Conservation (phyloP, 2,888 invertebrate species). For the Uloborus plumipes region DNA sequence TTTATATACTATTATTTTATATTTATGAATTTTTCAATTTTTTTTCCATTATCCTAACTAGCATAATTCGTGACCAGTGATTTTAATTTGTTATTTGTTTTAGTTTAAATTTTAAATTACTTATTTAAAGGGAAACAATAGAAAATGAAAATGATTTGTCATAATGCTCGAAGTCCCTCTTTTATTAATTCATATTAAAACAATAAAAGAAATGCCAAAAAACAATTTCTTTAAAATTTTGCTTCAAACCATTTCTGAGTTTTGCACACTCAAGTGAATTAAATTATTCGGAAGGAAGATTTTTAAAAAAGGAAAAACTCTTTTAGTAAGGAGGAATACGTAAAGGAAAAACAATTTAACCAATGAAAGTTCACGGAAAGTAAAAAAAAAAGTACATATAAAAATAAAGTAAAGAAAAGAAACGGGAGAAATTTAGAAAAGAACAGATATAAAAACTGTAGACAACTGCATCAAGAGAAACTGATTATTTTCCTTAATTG, state of each 20-base stretch:
- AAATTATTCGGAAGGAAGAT: conserved; percentile 26
- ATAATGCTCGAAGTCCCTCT: too few relatives aligned
- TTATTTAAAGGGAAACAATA: too few relatives aligned
- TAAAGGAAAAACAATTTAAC: conserved; percentile 55
- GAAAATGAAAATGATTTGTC: too few relatives aligned
- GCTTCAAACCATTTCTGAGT: not conserved
- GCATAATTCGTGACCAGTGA: too few relatives aligned
- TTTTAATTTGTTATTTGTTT: too few relatives aligned
- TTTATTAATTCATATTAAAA: too few relatives aligned
- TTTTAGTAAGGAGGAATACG: conserved; percentile 5
- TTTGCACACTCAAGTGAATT: conserved; percentile 25
- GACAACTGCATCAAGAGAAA: conserved; percentile 58
- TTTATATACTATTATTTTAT: too few relatives aligned
- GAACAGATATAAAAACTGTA: conserved; percentile 62
- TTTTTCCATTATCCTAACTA: too few relatives aligned
- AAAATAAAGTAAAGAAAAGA: conserved; percentile 19
- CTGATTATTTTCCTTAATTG: conserved; percentile 65
- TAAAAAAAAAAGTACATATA: conserved; percentile 3
- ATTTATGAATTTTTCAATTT: too few relatives aligned
- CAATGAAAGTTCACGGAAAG: conserved; percentile 54
- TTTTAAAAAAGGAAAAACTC: not conserved
- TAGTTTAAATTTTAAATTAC: too few relatives aligned
- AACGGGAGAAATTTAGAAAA: conserved; percentile 48
- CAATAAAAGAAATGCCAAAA: too few relatives aligned
- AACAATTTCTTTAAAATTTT: too few relatives aligned